Evolutionary conservation across 1,140 invertebrate species (phyloP), one percentile per base, ranked within the genome.

Genomic region (Solenopsis fugax): DNA sequence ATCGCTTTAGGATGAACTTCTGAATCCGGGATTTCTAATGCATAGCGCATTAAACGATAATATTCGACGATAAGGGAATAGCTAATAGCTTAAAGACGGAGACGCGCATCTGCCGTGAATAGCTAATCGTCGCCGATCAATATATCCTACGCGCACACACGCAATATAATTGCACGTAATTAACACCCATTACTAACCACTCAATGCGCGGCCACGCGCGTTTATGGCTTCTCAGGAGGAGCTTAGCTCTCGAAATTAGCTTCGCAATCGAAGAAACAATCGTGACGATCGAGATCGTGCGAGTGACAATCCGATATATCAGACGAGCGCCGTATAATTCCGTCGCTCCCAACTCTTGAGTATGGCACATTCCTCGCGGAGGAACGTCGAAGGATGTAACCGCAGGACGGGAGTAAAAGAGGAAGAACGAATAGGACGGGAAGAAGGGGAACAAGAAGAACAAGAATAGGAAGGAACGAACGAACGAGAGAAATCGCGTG

Each of bases 401-500:
- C 34, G n/a, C 77, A 84, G 84, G 52, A 87, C 13, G 73, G 4
- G n/a, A 29, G 0, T 21, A 72, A 76, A 45, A 60, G 29, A 48
- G 69, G 10, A 37, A 58, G 45, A 6, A 64, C 52, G 58, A 48
- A 56, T 45, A 24, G 21, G 41, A 41, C 2, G 37, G 71, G 56
- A 37, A 81, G 64, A 64, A 62, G 48, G 24, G 12, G n/a, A 64
- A 62, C 21, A 81, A 52, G 76, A 65, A 72, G 41, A 84, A 84
- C 18, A 34, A 50, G 67, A 84, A 60, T 48, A 73, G 7, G 54
- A 82, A n/a, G 34, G 76, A 62, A 71, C 62, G 72, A 16, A 64
- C 58, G 85, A 86, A 58, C 62, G 86, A 87, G 84, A 67, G 62
- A 82, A 88, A 91, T 89, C 73, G 82, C 88, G 88, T 92, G 92